Evolutionary conservation across 2,113 vertebrate species (phyloP).

Genomic region (Microcebus jonahi): DNA sequence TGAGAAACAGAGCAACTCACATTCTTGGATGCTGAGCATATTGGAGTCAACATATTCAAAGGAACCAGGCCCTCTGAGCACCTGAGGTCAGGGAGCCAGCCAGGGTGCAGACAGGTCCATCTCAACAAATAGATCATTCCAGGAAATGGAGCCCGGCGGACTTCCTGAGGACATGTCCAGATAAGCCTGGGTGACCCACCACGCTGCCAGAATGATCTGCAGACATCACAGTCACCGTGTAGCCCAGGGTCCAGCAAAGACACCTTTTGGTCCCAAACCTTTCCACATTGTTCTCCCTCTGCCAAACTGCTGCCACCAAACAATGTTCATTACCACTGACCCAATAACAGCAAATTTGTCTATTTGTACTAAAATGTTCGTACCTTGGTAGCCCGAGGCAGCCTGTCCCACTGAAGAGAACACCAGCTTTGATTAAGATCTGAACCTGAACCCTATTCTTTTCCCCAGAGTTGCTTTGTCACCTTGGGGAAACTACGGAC

Average conservation of each 20-base stretch:
- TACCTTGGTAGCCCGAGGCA: neutral
- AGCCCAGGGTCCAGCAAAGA: neutral
- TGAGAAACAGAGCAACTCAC: neutral
- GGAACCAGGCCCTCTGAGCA: neutral
- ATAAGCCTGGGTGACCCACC: too few relatives aligned
- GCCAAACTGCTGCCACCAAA: neutral
- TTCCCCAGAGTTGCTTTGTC: neutral
- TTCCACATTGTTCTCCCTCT: neutral
- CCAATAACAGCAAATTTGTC: neutral
- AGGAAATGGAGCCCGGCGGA: neutral
- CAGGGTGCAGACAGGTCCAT: neutral
- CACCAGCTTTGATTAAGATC: neutral
- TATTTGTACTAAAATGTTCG: neutral
- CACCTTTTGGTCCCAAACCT: neutral
- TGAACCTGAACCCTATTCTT: neutral
- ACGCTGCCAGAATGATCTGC: too few relatives aligned
- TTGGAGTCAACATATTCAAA: neutral
- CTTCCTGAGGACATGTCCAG: neutral
- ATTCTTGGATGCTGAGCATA: neutral
- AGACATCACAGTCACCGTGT: accelerated
- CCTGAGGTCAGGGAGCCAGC: neutral
- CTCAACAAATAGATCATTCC: neutral
- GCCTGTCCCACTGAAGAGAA: neutral
- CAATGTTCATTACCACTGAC: neutral
- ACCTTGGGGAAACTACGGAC: neutral